Conservation (phyloP, 2,888 invertebrate genomes). For the Anorthoa munda region DNA sequence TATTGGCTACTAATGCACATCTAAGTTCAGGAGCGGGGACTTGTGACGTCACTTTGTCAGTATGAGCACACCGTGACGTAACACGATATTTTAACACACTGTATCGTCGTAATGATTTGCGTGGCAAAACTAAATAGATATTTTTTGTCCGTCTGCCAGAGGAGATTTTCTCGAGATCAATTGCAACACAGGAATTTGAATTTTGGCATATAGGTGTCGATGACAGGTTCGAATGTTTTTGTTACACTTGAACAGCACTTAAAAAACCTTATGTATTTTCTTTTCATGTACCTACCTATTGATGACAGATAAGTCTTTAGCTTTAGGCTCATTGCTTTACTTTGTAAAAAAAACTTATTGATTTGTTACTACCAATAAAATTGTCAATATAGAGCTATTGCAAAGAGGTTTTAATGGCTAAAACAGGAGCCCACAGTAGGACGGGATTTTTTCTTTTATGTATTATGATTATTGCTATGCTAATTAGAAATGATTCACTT, state of each 20-base stretch:
- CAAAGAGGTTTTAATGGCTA: background rate
- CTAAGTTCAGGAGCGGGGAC: too few species aligned
- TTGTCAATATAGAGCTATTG: background rate
- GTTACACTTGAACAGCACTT: background rate
- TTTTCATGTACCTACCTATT: background rate
- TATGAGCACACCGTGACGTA: too few species aligned
- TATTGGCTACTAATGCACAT: too few species aligned
- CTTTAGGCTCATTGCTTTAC: background rate
- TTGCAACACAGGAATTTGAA: too few species aligned
- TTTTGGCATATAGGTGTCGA: too few species aligned
- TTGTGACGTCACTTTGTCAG: too few species aligned
- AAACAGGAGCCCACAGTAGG: background rate
- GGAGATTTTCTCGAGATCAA: too few species aligned
- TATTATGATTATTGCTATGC: background rate
- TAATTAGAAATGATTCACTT: constrained; percentile 8
- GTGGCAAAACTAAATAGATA: too few species aligned
- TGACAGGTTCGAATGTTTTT: background rate
- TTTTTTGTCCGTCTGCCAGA: too few species aligned
- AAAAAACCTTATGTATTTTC: background rate
- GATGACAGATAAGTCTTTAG: background rate
- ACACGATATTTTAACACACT: too few species aligned
- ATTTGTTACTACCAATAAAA: background rate
- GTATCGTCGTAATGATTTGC: too few species aligned
- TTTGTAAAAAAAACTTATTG: background rate
- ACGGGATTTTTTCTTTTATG: background rate